Percentiles rank a stretch among this genome's conserved stretches.
phyloP scores from a whole-genome alignment of 2,888 invertebrate species.

The Plebejus argus region DNA sequence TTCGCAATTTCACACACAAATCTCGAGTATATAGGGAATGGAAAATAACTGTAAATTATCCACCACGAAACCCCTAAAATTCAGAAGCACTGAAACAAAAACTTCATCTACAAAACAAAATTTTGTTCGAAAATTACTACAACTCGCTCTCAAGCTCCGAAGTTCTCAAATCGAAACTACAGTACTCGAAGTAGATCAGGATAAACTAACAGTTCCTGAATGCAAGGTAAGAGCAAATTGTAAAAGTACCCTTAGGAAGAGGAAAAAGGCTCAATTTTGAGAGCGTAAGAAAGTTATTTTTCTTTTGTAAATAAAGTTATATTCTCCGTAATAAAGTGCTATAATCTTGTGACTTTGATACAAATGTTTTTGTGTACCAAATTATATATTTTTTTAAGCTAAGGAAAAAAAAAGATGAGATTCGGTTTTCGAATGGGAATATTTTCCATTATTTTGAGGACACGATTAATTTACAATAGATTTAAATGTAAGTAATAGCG shows the following conservation, averaged over 20 bases:
- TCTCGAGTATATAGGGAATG: neutral
- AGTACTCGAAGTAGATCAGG: constrained; percentile 9
- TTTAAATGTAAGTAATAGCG: too few relatives aligned
- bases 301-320: neutral
- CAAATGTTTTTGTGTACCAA: neutral
- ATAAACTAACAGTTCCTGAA: constrained; percentile 10
- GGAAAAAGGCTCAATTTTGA: constrained; percentile 7
- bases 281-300: neutral
- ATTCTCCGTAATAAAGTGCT: neutral
- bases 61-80: neutral
- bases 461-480: too few relatives aligned
- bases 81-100: neutral
- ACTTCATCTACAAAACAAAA: constrained; percentile 9
- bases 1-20: too few relatives aligned
- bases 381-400: too few relatives aligned
- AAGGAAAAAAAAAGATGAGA: too few relatives aligned
- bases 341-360: neutral
- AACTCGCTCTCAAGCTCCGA: neutral
- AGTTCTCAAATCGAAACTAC: constrained; percentile 12
- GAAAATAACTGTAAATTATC: neutral
- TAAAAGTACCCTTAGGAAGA: neutral
- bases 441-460: too few relatives aligned
- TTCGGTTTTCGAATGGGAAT: too few relatives aligned
- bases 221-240: constrained; percentile 12
- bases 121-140: constrained; percentile 22